A percentile compares a stretch with the other conserved stretches of the same genome.
These are phyloP conservation scores for Poeciliopsis turneri DNA, from an alignment of 2,797 vertebrate genomes.

Conservation along the genomic window DNA sequence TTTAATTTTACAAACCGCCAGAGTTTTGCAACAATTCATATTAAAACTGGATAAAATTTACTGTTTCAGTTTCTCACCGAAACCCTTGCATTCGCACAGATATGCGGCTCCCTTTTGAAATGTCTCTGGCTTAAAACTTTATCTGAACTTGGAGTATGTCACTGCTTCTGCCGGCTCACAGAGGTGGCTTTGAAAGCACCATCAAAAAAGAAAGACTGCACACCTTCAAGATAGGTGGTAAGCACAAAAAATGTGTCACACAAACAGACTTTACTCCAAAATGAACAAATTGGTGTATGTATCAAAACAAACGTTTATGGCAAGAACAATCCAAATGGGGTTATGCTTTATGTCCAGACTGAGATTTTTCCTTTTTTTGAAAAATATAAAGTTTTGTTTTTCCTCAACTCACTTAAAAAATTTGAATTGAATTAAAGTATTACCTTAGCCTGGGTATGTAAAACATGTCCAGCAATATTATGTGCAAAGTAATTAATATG, in stretches of 20 bases:
- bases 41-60: not conserved
- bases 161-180: not conserved
- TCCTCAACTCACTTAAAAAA: not conserved
- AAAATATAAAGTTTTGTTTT: not conserved
- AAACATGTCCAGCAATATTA: not conserved
- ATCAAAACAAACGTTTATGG: not conserved
- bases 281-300: not conserved
- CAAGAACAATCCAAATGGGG: not conserved
- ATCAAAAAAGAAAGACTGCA: not conserved
- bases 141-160: not conserved
- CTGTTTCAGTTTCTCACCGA: not conserved
- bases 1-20: not conserved
- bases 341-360: not conserved
- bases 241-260: not conserved
- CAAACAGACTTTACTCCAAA: not conserved
- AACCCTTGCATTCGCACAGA: not conserved
- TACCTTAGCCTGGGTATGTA: not conserved
- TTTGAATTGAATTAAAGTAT: not conserved
- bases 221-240: not conserved
- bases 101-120: not conserved
- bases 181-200: not conserved
- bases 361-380: not conserved
- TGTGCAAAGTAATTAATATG: not conserved
- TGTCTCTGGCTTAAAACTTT: not conserved
- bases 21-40: not conserved